Conservation (phyloP, 2,113 vertebrate genomes). For the Cavia aperea region DNA sequence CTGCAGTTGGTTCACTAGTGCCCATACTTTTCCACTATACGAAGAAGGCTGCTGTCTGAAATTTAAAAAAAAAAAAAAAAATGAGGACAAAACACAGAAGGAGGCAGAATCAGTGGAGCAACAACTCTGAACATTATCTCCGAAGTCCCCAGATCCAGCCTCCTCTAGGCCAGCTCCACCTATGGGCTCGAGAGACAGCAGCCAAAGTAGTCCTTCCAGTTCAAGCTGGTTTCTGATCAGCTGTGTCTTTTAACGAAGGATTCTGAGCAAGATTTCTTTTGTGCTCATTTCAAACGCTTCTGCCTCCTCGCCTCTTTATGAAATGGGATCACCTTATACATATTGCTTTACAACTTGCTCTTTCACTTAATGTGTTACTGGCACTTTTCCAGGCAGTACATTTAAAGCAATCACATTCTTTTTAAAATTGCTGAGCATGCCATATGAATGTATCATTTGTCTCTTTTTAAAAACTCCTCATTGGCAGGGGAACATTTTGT, state of each 20-base stretch:
- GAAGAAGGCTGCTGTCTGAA: background rate
- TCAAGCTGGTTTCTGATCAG: background rate
- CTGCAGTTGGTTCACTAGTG: background rate
- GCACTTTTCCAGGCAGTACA: background rate
- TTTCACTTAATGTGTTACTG: background rate
- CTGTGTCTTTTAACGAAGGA: background rate
- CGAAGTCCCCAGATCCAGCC: background rate
- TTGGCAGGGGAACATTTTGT: conserved; percentile 4
- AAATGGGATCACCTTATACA: background rate
- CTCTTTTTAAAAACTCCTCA: conserved; percentile 14
- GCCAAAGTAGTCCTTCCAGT: background rate
- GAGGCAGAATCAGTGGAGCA: background rate
- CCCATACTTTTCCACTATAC: background rate
- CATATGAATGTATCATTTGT: background rate
- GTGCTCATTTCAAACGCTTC: background rate
- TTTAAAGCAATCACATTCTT: conserved; percentile 15
- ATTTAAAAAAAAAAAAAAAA: conserved; percentile 22
- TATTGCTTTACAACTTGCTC: background rate
- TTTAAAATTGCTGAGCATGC: background rate
- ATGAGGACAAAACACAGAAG: conserved; percentile 7
- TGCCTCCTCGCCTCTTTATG: background rate
- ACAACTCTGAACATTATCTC: background rate
- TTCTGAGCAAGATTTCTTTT: background rate
- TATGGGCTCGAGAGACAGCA: background rate
- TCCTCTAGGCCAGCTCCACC: background rate